Base-by-base conservation (phyloP, 2,113 vertebrate species). In the Alosa alosa region DNA sequence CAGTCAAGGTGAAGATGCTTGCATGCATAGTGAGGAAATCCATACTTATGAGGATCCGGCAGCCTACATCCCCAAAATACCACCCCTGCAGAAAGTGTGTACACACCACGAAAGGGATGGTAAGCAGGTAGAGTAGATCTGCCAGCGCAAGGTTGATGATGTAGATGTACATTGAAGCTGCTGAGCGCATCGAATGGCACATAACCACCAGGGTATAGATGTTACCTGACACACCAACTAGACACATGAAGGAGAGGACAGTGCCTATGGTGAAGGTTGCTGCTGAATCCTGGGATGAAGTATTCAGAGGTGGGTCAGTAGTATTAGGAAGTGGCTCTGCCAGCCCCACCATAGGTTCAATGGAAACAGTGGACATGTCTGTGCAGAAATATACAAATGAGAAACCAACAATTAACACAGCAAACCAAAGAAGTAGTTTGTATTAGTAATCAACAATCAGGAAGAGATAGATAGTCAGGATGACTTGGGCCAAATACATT, bases 11-110 rank as follows among this genome's bases (percentile, higher is more conserved):
- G 92, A 98, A 98, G 91, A 98, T 98, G 90, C 97, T 97, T 88
- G 97, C 97, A 0, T 98, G 97, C 97, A 98, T 98, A 82, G 97
- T 97, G 84, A 98, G 94, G 89, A 98, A 97, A 91, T 98, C 97
- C 91, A 97, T 95, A 85, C 97, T 97, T 90, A 98, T 96, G 0
- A 98, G 94, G 88, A 97, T 94, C 9, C 95, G 95, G 68, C 96
- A 96, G 49, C 97, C 97, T 0, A 92, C 18, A 39, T 97, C 96
- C 44, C 97, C 97, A 82, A 97, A 98, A 92, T 97, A 96, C 97
- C 97, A 98, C 5, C 93, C 96, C 88, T 96, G 95, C 3, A 97
- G 93, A 89, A 97, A 98, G 89, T 98, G 95, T 1, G 97, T 98
- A 82, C 96, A 97, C 1, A 98, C 97, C 0, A 98, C 95, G 39